Percentiles rank a stretch among this genome's conserved stretches.
phyloP scores from a whole-genome alignment of 2,113 vertebrate genomes.

The Cebidichthys violaceus region DNA sequence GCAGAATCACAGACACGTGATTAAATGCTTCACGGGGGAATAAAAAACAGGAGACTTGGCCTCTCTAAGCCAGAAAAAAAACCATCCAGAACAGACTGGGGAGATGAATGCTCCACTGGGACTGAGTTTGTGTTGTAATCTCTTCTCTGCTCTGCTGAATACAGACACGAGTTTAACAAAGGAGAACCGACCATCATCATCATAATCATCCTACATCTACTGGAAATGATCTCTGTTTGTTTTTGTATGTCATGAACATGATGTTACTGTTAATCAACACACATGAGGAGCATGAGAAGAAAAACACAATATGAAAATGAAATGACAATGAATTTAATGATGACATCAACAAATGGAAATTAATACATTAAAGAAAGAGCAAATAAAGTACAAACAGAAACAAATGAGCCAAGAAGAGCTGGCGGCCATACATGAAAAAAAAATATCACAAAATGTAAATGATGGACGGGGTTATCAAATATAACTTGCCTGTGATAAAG shows the following conservation, averaged over 20 bases:
- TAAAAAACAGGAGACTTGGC: conserved; percentile 21
- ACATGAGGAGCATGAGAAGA: conserved; percentile 17
- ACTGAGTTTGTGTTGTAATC: conserved; percentile 34
- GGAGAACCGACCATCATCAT: conserved; percentile 23
- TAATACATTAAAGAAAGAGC: conserved; percentile 46
- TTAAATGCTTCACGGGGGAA: conserved; percentile 46
- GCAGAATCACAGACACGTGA: conserved; percentile 27
- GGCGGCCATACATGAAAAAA: conserved; percentile 55
- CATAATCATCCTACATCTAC: neutral
- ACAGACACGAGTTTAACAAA: conserved; percentile 27
- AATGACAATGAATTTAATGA: conserved; percentile 77
- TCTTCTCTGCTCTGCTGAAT: conserved; percentile 26
- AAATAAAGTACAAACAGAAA: conserved; percentile 65
- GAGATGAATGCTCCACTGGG: conserved; percentile 24
- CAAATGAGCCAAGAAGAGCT: conserved; percentile 54
- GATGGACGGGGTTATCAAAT: conserved; percentile 1
- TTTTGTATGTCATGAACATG: conserved; percentile 4
- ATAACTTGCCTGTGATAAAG: conserved; percentile 1
- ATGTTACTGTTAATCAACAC: conserved; percentile 9
- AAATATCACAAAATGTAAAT: conserved; percentile 12
- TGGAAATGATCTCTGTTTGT: neutral
- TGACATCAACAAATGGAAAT: conserved; percentile 69
- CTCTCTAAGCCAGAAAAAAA: neutral
- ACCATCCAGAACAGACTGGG: conserved; percentile 6
- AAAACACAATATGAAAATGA: conserved; percentile 66